Evolutionary conservation across 2,797 vertebrate species (phyloP), one percentile per base, ranked within the genome.

Genomic region (Betta splendens): DNA sequence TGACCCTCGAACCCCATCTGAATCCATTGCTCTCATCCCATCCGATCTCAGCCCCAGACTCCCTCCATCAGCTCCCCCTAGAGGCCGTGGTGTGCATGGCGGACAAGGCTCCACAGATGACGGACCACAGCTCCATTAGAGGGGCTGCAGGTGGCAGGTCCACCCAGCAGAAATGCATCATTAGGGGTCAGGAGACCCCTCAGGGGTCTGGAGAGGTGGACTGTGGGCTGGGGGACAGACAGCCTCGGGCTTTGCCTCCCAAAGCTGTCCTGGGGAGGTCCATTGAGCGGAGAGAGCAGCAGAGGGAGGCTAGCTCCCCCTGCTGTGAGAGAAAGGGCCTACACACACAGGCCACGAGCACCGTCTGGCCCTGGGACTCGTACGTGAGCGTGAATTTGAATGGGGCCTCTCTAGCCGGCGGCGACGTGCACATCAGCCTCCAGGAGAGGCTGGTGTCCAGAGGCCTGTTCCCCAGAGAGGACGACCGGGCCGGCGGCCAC

Each of bases 21-120:
- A 90, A 91, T 90, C 92, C 94, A 93, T 95, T 91, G 91, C 93
- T 93, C 89, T 93, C 96, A 95, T 95, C 94, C 89, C 94, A 96
- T 92, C 93, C 93, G 92, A 93, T 91, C 92, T 94, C 92, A 89
- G 89, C 90, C 93, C 94, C 93, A 90, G 93, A 94, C 91, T 92
- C 93, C 91, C 92, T 92, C 91, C 92, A 92, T 91, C 94, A 91
- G 91, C 92, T 92, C 89, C 91, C 91, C 91, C 93, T 94, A 94
- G 89, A 92, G 91, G 87, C 88, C 92, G 86, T 93, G 92, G 94
- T 93, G 94, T 92, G 92, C 89, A 84, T 74, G 79, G 84, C 83
- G 93, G 92, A 93, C 92, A 90, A 92, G 87, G 69, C 74, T 85
- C 84, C 25, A 85, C 83, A 69, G 69, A 67, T 60, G 73, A 76